These are phyloP conservation scores for Hemibagrus wyckioides DNA, from an alignment of 2,113 vertebrate genomes.

Conservation along the genomic window DNA sequence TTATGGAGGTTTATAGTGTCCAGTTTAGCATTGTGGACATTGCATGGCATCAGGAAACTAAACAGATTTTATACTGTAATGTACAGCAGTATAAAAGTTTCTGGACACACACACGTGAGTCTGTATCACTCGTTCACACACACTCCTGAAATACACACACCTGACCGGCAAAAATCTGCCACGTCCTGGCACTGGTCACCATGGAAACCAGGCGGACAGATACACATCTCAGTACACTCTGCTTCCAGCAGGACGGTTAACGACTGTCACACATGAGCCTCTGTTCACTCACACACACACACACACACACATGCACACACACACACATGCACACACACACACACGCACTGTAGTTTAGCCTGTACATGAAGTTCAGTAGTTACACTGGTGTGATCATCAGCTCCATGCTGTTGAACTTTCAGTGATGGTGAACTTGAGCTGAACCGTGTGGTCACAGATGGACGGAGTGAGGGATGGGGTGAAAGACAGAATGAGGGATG, in stretches of 20 bases:
- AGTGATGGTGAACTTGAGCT: not conserved
- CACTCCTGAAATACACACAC: conserved; percentile 60
- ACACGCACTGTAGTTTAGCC: not conserved
- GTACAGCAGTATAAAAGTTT: conserved; percentile 59
- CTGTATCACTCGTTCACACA: conserved; percentile 58
- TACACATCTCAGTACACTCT: conserved; percentile 79
- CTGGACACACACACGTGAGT: conserved; percentile 69
- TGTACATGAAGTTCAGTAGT: not conserved
- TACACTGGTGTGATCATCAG: not conserved
- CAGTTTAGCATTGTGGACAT: no score
- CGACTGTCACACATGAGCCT: conserved; percentile 74
- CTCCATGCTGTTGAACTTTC: not conserved
- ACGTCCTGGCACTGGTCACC: conserved; percentile 73
- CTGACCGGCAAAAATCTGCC: conserved; percentile 62
- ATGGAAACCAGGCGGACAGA: conserved; percentile 69
- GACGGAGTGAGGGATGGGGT: not conserved
- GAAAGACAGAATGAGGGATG: no score
- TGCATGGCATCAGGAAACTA: no score
- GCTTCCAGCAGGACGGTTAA: conserved; percentile 76
- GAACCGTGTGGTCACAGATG: not conserved
- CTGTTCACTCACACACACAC: conserved; percentile 74
- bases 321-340: not conserved
- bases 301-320: not conserved
- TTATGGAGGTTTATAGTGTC: no score
- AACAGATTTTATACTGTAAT: not conserved